Base-by-base conservation (phyloP, 2,888 invertebrate genomes). In the Bedellia somnulentella region DNA sequence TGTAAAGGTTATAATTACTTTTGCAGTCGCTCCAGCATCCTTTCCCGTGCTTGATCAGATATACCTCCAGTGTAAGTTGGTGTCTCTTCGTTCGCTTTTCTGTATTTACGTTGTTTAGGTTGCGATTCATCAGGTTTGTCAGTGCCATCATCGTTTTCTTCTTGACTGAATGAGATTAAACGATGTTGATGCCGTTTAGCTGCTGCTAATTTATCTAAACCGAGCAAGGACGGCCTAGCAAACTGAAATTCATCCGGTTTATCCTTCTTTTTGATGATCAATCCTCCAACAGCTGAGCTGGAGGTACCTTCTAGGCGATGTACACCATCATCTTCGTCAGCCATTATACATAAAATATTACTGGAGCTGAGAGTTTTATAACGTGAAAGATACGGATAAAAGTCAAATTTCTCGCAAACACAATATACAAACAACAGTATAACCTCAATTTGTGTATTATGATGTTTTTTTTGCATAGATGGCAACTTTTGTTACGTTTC, bases 41-140 rank as follows among this genome's bases (percentile, higher is more conserved):
- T 80, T 44, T 86, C 83, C 33, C 85, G 77, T 0, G 89, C 91
- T 51, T 85, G 84, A 33, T 84, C 82, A 15, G 89, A 89, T 13
- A 96, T 87, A 4, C 96, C 96, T 3, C 95, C 96, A 0, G 95
- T 93, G 49, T 96, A 86, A 0, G 95, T 90, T 0, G 97, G 97
- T 1, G 96, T 96, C 67, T 97, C 96, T 46, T 87, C 87, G 44
- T 86, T 82, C 8, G 85, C 79, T 28, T 82, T 79, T 27, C 96
- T 81, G 49, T 94, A 90, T 54, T 89, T 86, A 27, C 89, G 78
- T 36, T 60, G 66, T 38, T 58, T 62, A n/a, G n/a, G n/a, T 1
- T 35, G 45, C 15, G 35, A 42, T 22, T 49, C 42, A 24, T 49
- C 44, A 10, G 43, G 58, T 35, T 34, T 46, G 36, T 44, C 46